Conservation (phyloP, 2,113 vertebrate species). For the Lichenostomus cassidix region DNA sequence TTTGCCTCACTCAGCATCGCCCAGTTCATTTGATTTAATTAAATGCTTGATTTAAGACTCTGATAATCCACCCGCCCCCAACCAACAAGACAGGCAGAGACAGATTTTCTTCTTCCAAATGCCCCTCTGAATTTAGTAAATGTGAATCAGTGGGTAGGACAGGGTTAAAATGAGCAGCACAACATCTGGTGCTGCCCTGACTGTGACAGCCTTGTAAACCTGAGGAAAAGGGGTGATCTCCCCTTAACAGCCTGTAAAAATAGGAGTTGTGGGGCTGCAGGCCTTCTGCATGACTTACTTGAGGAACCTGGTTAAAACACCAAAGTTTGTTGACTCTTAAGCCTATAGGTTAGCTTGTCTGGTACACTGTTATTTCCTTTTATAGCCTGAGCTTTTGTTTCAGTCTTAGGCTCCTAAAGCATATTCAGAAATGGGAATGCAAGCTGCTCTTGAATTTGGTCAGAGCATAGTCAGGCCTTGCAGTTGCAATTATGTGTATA, state of each 20-base stretch:
- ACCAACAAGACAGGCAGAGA: neutral
- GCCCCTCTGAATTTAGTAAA: neutral
- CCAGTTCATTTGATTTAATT: neutral
- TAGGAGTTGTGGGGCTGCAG: neutral
- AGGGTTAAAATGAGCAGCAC: neutral
- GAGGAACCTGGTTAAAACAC: neutral
- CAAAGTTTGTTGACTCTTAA: neutral
- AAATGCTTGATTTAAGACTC: neutral
- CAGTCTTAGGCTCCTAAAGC: neutral
- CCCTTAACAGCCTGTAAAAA: neutral
- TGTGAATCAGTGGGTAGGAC: neutral
- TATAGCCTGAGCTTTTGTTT: neutral
- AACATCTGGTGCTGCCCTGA: neutral
- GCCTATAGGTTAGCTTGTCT: neutral
- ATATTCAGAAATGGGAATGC: neutral
- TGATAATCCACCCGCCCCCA: neutral
- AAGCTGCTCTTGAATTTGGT: neutral
- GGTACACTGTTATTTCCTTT: neutral
- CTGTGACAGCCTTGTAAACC: neutral
- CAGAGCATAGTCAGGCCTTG: neutral
- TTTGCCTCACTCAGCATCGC: neutral
- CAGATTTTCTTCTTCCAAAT: neutral
- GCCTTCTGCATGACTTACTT: neutral
- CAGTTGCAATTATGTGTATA: neutral
- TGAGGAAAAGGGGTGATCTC: neutral